Percentiles rank a stretch among this genome's conserved stretches.
Conservation (phyloP, 2,888 invertebrate species). For the Agrochola litura region DNA sequence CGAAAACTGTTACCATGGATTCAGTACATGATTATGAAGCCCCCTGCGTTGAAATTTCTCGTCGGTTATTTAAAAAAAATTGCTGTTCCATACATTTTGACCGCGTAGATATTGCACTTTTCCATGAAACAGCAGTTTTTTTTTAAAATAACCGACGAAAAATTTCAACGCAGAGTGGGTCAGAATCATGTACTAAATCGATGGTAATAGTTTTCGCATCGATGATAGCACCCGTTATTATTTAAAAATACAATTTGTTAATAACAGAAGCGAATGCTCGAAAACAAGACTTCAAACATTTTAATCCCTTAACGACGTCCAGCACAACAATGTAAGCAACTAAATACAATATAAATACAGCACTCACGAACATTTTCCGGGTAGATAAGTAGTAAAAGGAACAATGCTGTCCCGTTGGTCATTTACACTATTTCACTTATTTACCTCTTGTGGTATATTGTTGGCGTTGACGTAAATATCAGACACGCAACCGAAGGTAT, state of each 20-base stretch:
- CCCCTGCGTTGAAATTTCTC: no score
- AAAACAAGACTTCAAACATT: neutral
- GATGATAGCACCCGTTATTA: no score
- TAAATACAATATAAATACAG: constrained; percentile 25
- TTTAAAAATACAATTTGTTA: neutral
- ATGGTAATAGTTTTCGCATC: no score
- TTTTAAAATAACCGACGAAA: no score
- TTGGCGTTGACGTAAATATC: constrained; percentile 54
- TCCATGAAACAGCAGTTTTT: no score
- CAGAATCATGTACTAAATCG: no score
- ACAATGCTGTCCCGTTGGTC: constrained; percentile 51
- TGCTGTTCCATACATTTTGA: no score
- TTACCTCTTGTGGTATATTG: constrained; percentile 54
- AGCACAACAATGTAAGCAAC: neutral
- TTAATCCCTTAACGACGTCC: neutral
- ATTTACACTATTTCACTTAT: constrained; percentile 58
- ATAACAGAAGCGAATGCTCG: neutral
- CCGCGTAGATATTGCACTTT: no score
- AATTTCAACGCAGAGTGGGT: no score
- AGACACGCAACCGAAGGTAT: constrained; percentile 40
- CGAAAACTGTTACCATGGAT: no score
- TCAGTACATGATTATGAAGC: no score
- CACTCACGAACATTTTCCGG: constrained; percentile 8
- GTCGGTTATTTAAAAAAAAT: no score
- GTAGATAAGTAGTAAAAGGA: constrained; percentile 36